Conservation (phyloP, 2,888 invertebrate genomes). For the Herminia tarsipennalis region DNA sequence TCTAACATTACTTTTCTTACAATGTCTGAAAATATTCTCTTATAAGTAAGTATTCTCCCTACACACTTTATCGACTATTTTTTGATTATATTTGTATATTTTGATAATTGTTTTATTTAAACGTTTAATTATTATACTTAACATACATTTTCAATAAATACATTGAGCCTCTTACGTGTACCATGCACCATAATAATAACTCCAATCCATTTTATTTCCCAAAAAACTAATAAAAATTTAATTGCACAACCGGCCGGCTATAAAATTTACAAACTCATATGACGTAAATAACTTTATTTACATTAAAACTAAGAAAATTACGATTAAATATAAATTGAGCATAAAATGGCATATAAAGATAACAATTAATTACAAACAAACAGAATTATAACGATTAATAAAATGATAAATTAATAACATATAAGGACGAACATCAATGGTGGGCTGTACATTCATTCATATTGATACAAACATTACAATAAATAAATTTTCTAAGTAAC, state of each 20-base stretch:
- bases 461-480: slow-evolving; percentile 24
- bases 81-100: slow-evolving; percentile 27
- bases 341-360: slow-evolving; percentile 38
- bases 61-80: slow-evolving; percentile 16
- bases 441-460: slow-evolving; percentile 30
- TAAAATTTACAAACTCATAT: slow-evolving; percentile 61
- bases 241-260: slow-evolving; percentile 84
- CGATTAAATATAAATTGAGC: slow-evolving; percentile 41
- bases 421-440: slow-evolving; percentile 35
- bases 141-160: slow-evolving; percentile 53
- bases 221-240: slow-evolving; percentile 58
- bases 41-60: slow-evolving; percentile 19
- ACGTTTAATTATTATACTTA: slow-evolving; percentile 28
- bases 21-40: slow-evolving; percentile 57
- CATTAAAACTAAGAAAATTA: slow-evolving; percentile 43
- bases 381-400: slow-evolving; percentile 11
- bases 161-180: slow-evolving; percentile 66
- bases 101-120: slow-evolving; percentile 27
- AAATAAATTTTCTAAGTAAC: slow-evolving; percentile 19
- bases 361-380: slow-evolving; percentile 27
- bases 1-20: slow-evolving; percentile 49
- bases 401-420: slow-evolving; percentile 27
- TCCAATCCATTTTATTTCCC: slow-evolving; percentile 49
- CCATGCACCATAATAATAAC: slow-evolving; percentile 63
- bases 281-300: slow-evolving; percentile 51